Base-by-base conservation (phyloP, 1,140 invertebrate species). In the Parasteatoda tepidariorum region DNA sequence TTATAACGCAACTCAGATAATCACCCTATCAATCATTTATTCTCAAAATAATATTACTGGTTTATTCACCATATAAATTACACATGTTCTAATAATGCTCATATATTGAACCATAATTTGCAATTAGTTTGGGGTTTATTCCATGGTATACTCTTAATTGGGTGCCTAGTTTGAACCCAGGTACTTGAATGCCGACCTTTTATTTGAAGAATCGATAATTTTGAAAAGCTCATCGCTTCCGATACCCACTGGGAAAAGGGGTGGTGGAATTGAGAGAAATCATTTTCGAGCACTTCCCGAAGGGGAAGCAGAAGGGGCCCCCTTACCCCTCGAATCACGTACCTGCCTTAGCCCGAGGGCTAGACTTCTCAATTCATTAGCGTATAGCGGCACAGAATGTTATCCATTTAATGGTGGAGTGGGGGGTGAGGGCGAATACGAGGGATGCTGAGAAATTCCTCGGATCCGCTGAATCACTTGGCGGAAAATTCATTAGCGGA, bases 351-450 rank as follows among this genome's bases (percentile, higher is more conserved):
- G 66, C 78, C 78, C 64, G 64, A 41, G 78, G 78, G 62, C 55
- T 13, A 61, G 66, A 48, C 55, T 82, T 62, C 78, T 71, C 78
- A 82, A 82, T 82, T 82, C 78, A 82, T 82, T 82, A 82, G 78
- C 76, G 76, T 79, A 66, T 34, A 66, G 30, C 41, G 76, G 76
- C 74, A 64, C 34, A 78, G 66, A 82, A 82, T 82, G 78, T 82
- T 82, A 82, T 71, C 78, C 78, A 71, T 82, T 82, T 82, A 82
- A 82, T 82, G 67, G 75, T 28, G n/a, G n/a, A n/a, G n/a, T n/a
- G n/a, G 48, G 22, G 33, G 73, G 33, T 30, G 5, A n/a, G 61
- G 62, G 28, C 34, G 34, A 9, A 41, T n/a, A 33, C 54, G 33
- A 9, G 55, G 54, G 26, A 15, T 31, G 15, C 18, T 34, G 48